These are phyloP conservation scores for Garra rufa DNA, from an alignment of 2,113 vertebrate genomes.

Conservation along the genomic window DNA sequence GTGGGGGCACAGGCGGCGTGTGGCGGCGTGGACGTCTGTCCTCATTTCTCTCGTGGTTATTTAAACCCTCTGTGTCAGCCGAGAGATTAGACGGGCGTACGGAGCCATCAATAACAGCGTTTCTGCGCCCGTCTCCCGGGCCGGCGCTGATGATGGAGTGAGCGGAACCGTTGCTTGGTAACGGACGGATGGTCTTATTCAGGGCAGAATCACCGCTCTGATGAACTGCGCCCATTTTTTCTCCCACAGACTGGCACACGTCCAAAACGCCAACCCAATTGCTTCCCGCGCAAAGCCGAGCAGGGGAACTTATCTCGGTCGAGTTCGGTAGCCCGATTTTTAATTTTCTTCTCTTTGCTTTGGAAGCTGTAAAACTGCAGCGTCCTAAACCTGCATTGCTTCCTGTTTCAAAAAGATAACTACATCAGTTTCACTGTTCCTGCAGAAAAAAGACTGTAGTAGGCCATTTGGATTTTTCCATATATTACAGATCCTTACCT, in stretches of 20 bases:
- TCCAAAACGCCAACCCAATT: constrained; percentile 19
- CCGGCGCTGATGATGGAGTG: constrained; percentile 31
- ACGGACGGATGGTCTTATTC: constrained; percentile 41
- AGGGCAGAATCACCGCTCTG: constrained; percentile 17
- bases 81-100: constrained; percentile 38
- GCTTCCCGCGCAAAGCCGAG: neutral
- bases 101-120: constrained; percentile 42
- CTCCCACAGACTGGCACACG: neutral
- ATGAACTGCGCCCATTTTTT: constrained; percentile 29
- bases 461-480: neutral
- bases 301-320: neutral
- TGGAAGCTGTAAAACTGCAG: neutral
- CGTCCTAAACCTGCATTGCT: neutral
- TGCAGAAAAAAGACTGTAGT: neutral
- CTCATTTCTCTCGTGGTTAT: constrained; percentile 23
- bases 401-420: constrained; percentile 9
- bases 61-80: constrained; percentile 33
- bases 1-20: neutral
- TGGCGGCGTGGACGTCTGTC: neutral
- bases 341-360: neutral
- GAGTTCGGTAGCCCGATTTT: neutral
- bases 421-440: neutral
- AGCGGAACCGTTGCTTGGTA: constrained; percentile 28
- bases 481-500: neutral
- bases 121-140: constrained; percentile 11